A percentile compares a stretch with the other conserved stretches of the same genome.
Evolutionary conservation across 2,113 vertebrate species (phyloP).

Genomic region (Oreochromis spilurus): DNA sequence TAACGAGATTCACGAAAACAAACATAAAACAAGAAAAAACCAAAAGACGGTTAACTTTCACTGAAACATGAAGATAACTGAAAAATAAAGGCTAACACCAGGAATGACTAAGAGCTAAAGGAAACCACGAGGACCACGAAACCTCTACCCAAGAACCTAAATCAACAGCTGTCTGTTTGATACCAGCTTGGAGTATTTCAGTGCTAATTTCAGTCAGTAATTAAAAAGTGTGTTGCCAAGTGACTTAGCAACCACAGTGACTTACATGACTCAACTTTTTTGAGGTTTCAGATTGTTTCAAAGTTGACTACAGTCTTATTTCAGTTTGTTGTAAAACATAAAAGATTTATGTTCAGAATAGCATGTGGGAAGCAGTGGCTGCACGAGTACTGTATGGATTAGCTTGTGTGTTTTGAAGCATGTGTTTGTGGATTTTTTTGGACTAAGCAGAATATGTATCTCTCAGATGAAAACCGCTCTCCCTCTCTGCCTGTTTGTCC

Average conservation of each 20-base stretch:
- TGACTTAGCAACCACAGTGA: not conserved
- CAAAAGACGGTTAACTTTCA: not conserved
- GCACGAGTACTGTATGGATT: not conserved
- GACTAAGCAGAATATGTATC: not conserved
- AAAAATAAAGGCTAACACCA: not conserved
- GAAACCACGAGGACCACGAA: not conserved
- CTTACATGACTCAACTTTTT: not conserved
- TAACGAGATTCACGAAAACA: not conserved
- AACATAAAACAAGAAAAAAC: not conserved
- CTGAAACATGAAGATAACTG: not conserved
- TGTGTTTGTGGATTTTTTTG: constrained; percentile 39
- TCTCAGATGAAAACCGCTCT: not conserved
- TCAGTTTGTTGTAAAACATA: not conserved
- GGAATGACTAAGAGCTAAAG: not conserved
- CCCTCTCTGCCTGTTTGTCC: constrained; percentile 31
- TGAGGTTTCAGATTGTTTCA: not conserved
- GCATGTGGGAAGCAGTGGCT: not conserved
- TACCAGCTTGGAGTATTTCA: not conserved
- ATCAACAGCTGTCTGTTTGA: not conserved
- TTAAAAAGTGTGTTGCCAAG: not conserved
- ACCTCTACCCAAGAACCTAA: not conserved
- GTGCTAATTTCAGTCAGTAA: not conserved
- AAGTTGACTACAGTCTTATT: not conserved
- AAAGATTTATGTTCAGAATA: not conserved
- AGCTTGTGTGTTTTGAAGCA: constrained; percentile 7